Conservation (phyloP, 2,113 vertebrate genomes). For the Aspidoscelis tigris region DNA sequence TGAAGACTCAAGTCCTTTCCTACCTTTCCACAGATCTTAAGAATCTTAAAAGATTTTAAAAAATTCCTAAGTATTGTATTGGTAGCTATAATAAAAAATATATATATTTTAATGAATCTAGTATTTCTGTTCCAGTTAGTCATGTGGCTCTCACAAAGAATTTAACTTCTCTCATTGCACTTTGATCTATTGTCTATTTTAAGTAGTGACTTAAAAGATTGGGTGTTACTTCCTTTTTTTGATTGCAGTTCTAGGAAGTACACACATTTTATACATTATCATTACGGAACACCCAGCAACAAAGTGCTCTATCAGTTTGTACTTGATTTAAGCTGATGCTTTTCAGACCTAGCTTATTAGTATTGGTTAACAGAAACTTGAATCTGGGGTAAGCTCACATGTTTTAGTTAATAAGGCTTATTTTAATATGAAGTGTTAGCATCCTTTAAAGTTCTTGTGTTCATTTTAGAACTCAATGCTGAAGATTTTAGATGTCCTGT, state of each 20-base stretch:
- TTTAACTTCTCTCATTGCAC: slow-evolving; percentile 42
- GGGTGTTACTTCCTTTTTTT: slow-evolving; percentile 60
- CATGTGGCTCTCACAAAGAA: slow-evolving; percentile 52
- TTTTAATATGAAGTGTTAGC: not conserved
- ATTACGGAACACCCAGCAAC: slow-evolving; percentile 43
- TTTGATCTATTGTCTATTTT: slow-evolving; percentile 57
- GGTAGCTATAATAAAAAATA: too few species aligned
- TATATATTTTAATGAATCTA: slow-evolving; percentile 17
- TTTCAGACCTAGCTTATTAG: slow-evolving; percentile 6
- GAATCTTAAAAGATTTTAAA: too few species aligned
- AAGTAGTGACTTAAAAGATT: slow-evolving; percentile 61
- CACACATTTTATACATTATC: slow-evolving; percentile 43
- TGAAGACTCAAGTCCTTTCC: too few species aligned
- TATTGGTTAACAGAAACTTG: slow-evolving; percentile 38
- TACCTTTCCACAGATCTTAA: too few species aligned
- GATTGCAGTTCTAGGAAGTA: slow-evolving; percentile 57
- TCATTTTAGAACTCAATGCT: not conserved
- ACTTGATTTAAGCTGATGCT: not conserved
- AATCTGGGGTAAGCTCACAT: not conserved
- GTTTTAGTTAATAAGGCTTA: not conserved
- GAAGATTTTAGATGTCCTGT: not conserved
- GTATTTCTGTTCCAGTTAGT: slow-evolving; percentile 58
- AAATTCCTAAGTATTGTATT: too few species aligned
- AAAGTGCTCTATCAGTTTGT: not conserved
- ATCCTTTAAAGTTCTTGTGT: not conserved